Evolutionary conservation across 1,140 invertebrate species (phyloP), one percentile per base, ranked within the genome.

Genomic region (Drosophila kohkoa): DNA sequence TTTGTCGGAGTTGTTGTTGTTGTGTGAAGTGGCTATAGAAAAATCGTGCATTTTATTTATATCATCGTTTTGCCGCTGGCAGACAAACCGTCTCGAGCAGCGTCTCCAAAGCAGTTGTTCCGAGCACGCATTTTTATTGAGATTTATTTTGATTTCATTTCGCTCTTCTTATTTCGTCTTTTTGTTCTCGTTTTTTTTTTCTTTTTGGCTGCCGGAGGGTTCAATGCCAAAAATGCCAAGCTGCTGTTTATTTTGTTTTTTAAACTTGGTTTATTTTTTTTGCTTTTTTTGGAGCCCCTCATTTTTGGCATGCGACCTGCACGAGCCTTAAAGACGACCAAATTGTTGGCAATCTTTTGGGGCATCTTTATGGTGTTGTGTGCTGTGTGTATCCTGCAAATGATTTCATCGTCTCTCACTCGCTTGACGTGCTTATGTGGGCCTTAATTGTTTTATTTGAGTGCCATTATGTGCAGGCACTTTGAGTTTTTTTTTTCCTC

Each of bases 401-500:
- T 86, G 82, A 86, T 86, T 86, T 86, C 82, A 86, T 86, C 77
- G 69, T 59, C 52, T 83, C 60, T 62, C 28, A n/a, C 28, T 20
- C 4, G 25, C 69, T 83, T 83, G 77, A 87, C 79, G 82, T 82
- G 82, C 82, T 88, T 72, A 88, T 88, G 85, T 78, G 85, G 85
- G 67, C 81, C 83, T 83, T 88, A 88, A 88, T 88, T 88, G 83
- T 88, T 89, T 88, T 88, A 89, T 88, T 88, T 88, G 83, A 88
- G 83, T 88, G 85, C 83, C 85, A 88, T 88, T 89, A 89, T 88
- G 77, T 78, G 85, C 80, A 87, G 79, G 79, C 79, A 87, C 79
- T 87, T 87, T 46, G 46, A 46, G 13, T 57, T 30, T 75, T 66
- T 45, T 20, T 25, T 25, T 25, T 25, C 62, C 58, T 49, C 55